Evolutionary conservation across 2,113 vertebrate species (phyloP), one percentile per base, ranked within the genome.

Genomic region (Chloropsis cyanopogon): DNA sequence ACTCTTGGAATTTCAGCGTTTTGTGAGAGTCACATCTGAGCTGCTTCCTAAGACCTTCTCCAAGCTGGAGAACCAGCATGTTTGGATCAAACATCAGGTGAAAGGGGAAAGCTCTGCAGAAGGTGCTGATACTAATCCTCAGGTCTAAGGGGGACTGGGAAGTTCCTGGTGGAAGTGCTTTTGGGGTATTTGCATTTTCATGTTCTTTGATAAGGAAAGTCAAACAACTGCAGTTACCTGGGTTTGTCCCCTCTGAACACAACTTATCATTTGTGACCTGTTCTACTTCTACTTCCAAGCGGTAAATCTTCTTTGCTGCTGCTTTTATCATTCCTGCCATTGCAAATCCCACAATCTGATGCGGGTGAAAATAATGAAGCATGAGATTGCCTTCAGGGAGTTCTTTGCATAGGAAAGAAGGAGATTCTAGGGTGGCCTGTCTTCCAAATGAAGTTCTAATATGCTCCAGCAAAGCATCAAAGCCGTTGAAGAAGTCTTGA

Each of bases 401-500:
- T 93, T 99, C 99, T 97, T 99, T 99, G 98, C 99, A 99, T 97
- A 99, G 98, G 97, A 99, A 99, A 88, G 99, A 99, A 73, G 99
- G 98, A 60, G 99, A 99, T 97, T 99, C 99, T 41, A 98, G 97
- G 28, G 98, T 98, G 86, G 98, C 99, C 61, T 98, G 98, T 89
- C 98, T 99, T 92, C 99, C 99, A 42, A 99, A 99, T 72, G 99
- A 99, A 97, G 99, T 99, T 97, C 99, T 98, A 97, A 99, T 99
- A 94, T 99, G 99, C 96, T 99, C 99, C 97, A 99, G 97, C 94
- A 99, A 98, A 94, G 99, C 99, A 65, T 99, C 99, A 50, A 99
- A 99, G 94, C 99, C 99, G 81, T 99, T 99, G 96, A 99, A 99
- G 97, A 99, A 99, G 97, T 99, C 99, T 97, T 99, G 99, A 96